These are phyloP conservation scores for Cecidostiba fungosa DNA, from an alignment of 2,888 invertebrate genomes.

Conservation along the genomic window DNA sequence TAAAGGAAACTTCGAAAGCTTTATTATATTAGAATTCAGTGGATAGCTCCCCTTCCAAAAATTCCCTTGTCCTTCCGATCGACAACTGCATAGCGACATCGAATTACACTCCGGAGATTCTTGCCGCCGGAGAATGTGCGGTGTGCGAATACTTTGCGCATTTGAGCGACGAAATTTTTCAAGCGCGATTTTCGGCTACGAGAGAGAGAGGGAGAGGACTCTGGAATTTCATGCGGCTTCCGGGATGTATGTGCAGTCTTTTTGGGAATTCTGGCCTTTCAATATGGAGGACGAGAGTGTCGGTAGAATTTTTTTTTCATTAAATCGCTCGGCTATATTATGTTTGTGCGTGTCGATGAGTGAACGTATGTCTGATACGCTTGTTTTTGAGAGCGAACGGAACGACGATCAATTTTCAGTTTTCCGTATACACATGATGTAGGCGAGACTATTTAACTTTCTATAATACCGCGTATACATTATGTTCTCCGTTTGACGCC, in stretches of 20 bases:
- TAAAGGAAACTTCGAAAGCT: too few relatives aligned
- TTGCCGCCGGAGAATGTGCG: background rate
- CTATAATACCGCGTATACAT: background rate
- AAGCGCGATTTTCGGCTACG: background rate
- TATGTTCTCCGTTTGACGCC: background rate
- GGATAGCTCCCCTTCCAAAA: background rate
- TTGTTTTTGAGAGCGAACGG: too few relatives aligned
- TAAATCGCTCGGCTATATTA: background rate
- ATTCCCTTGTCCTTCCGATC: background rate
- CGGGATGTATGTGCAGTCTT: background rate
- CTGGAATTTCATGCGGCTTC: background rate
- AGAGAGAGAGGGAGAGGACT: background rate
- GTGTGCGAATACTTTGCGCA: constrained; percentile 3
- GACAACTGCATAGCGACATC: background rate
- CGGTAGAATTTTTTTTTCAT: background rate
- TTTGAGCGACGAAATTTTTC: constrained; percentile 10
- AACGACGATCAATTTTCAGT: background rate
- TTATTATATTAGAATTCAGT: too few relatives aligned
- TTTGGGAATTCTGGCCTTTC: background rate
- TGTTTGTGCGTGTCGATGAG: background rate
- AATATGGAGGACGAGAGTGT: background rate
- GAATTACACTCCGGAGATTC: constrained; percentile 9
- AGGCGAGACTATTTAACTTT: background rate
- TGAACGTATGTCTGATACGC: too few relatives aligned
- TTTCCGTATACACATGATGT: background rate